Conservation (phyloP, 1,140 invertebrate genomes). For the Temnothorax nylanderi region DNA sequence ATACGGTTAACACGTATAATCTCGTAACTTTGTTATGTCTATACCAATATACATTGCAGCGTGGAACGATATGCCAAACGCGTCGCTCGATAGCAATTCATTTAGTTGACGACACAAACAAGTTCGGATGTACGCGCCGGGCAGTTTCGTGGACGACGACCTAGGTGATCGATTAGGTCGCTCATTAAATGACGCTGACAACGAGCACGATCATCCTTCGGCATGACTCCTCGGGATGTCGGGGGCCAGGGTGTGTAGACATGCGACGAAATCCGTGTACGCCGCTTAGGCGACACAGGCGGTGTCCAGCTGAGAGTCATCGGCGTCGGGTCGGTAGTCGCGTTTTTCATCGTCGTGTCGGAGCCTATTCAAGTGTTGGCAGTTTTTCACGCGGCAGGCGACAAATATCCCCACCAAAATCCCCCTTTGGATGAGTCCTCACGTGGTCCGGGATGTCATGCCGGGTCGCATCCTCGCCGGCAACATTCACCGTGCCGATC, state of each 20-base stretch:
- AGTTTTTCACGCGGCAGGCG: conserved; percentile 79
- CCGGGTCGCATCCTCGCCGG: conserved; percentile 68
- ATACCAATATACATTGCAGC: not conserved
- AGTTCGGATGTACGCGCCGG: conserved; percentile 7
- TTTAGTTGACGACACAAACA: conserved; percentile 16
- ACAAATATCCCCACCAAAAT: conserved; percentile 81
- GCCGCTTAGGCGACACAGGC: conserved; percentile 66
- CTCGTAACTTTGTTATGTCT: conserved; percentile 21
- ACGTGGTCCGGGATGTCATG: conserved; percentile 79
- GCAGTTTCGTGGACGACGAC: conserved; percentile 28
- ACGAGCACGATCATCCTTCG: conserved; percentile 5
- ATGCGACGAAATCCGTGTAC: conserved; percentile 40
- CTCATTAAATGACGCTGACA: conserved; percentile 11
- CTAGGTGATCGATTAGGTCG: conserved; percentile 32
- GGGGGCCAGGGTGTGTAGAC: not conserved
- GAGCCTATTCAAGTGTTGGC: conserved; percentile 80
- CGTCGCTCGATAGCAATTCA: conserved; percentile 17
- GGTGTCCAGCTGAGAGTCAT: conserved; percentile 76
- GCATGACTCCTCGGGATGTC: not conserved
- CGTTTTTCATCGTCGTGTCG: conserved; percentile 78
- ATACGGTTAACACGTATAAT: not conserved
- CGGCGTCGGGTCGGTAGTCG: conserved; percentile 74
- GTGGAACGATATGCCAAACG: not conserved
- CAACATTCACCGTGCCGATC: conserved; percentile 76
- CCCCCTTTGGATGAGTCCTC: conserved; percentile 77